Percentiles rank a stretch among this genome's conserved stretches.
phyloP scores from a whole-genome alignment of 2,797 vertebrate genomes.

The Microctenopoma lineatum region DNA sequence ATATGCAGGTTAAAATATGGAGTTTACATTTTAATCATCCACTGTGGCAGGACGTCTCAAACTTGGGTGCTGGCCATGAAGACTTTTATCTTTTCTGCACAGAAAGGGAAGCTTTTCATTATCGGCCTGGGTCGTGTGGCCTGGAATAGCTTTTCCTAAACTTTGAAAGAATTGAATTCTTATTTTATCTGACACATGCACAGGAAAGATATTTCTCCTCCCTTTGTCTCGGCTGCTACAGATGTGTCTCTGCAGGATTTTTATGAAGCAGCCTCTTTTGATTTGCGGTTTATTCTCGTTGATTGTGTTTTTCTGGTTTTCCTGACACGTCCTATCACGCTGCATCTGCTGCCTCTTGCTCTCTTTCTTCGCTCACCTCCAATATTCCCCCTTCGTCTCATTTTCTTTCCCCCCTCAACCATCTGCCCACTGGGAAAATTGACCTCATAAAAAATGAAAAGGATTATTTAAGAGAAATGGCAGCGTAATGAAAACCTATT shows the following conservation, averaged over 20 bases:
- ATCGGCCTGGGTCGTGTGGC: constrained; percentile 43
- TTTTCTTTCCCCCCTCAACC: constrained; percentile 16
- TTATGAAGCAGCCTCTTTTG: constrained; percentile 23
- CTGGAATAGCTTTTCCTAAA: constrained; percentile 26
- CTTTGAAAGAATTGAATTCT: constrained; percentile 43
- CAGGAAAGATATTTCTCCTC: constrained; percentile 13
- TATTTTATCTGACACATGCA: constrained; percentile 31
- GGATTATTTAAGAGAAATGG: constrained; percentile 84
- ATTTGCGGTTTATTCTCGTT: not conserved
- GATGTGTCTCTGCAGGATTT: constrained; percentile 18
- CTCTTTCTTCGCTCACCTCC: constrained; percentile 15
- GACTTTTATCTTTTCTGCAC: constrained; percentile 52
- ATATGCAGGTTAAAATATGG: constrained; percentile 2
- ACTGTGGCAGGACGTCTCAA: constrained; percentile 13
- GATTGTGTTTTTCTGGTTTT: constrained; percentile 2
- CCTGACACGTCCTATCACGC: not conserved
- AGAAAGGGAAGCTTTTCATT: constrained; percentile 50
- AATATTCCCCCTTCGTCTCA: constrained; percentile 24
- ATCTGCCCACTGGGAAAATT: constrained; percentile 67
- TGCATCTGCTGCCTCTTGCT: not conserved
- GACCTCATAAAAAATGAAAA: constrained; percentile 85
- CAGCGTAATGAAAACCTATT: constrained; percentile 82
- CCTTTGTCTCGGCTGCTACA: constrained; percentile 13
- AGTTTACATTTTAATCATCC: constrained; percentile 23
- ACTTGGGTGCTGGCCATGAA: constrained; percentile 46